Evolutionary conservation across 2,797 vertebrate species (phyloP).

Genomic region (Callimico goeldii): DNA sequence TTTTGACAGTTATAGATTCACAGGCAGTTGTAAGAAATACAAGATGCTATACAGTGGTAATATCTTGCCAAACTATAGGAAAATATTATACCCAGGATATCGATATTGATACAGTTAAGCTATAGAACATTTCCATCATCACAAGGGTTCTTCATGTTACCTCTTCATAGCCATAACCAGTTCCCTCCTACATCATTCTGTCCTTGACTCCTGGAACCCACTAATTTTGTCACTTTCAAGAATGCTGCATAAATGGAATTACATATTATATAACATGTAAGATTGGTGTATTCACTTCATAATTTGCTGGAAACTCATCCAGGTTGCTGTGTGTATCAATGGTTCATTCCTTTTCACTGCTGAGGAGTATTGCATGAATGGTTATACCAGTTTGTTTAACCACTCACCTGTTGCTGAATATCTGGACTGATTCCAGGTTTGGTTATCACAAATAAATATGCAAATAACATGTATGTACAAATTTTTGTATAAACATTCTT

Average conservation of each 20-base stretch:
- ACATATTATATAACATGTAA: neutral
- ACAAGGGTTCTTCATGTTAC: neutral
- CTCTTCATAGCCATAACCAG: neutral
- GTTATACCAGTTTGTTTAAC: neutral
- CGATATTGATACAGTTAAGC: neutral
- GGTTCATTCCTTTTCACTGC: neutral
- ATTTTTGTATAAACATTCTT: neutral
- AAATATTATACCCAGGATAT: neutral
- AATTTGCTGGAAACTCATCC: neutral
- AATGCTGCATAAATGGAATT: neutral
- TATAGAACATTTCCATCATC: neutral
- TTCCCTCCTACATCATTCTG: neutral
- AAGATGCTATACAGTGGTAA: neutral
- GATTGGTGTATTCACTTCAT: neutral
- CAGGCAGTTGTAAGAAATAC: neutral
- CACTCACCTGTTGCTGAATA: neutral
- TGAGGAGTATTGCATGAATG: neutral
- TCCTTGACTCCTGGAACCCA: neutral
- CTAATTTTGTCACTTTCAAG: neutral
- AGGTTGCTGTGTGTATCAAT: neutral
- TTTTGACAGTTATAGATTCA: neutral
- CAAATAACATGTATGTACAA: neutral
- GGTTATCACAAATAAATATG: neutral
- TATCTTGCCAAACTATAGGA: neutral
- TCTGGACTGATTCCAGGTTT: neutral